Base-by-base conservation (phyloP, 2,113 vertebrate species). In the Romanogobio albipinnatus region DNA sequence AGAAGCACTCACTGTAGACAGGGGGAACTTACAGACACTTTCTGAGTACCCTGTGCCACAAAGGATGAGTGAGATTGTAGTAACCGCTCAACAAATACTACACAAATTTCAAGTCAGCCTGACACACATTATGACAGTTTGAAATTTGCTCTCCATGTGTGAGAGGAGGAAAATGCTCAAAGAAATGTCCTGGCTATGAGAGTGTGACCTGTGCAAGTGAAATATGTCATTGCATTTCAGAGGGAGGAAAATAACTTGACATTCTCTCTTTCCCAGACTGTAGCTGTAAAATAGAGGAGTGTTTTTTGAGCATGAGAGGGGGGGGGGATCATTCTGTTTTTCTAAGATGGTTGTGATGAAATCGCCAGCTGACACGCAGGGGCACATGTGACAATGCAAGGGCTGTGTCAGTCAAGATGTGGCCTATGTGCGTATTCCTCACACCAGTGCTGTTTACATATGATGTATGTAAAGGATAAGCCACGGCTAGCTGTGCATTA, bases 221-320 rank as follows among this genome's bases (percentile, higher is more conserved):
- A 82, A 82, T 58, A 73, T 82, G 81, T 82, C 81, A 82, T 6
- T 82, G 66, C 47, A 43, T 82, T 58, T 71, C 66, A 82, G 24
- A 53, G 64, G 64, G 29, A 82, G 49, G 81, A 71, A 82, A 82
- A 82, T 71, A 73, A 58, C 81, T 70, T 80, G 77, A 64, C 77
- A 64, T 80, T 59, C n/a, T 33, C 61, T 68, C 43, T 81, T 26
- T 81, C 45, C 19, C 14, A 33, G 36, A 19, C 24, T 49, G 17
- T 10, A 5, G 24, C 49, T 66, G 59, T 80, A 80, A 47, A 11
- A 36, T 61, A 43, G 56, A 78, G 56, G 56, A 78, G 56, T 59
- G 22, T 4, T 79, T 61, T 78, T 61, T 61, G 43, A 43, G 56
- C 56, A 61, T 61, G 53, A 15, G 45, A 1, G 26, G 59, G 11